Conservation (phyloP, 2,888 invertebrate genomes). For the Scaptomyza parva region DNA sequence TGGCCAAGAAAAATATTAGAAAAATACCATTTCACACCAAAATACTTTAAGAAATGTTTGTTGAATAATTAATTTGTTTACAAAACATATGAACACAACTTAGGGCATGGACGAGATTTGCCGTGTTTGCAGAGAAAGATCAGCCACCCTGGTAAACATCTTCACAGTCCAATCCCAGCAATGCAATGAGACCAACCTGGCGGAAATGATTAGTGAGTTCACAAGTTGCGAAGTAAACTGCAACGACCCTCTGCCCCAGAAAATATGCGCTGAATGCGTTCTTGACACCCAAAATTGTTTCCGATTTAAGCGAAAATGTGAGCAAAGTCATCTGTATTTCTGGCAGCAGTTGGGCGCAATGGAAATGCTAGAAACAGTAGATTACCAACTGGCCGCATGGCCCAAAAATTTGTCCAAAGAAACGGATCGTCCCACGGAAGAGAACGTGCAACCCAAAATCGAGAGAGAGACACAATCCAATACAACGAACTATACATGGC, state of each 20-base stretch:
- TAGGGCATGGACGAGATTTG: conserved; percentile 54
- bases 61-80: conserved; percentile 34
- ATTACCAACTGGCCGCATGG: conserved; percentile 8
- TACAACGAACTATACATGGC: conserved; percentile 1
- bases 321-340: conserved; percentile 66
- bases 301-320: conserved; percentile 78
- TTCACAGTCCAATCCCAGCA: conserved; percentile 39
- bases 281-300: conserved; percentile 61
- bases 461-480: not conserved
- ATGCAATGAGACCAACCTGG: conserved; percentile 37
- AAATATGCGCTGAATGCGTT: conserved; percentile 74
- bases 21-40: not conserved
- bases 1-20: not conserved
- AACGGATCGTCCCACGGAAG: not conserved
- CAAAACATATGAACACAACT: conserved; percentile 6
- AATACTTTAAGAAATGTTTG: not conserved
- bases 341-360: conserved; percentile 56
- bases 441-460: not conserved
- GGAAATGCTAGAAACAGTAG: conserved; percentile 74
- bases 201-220: conserved; percentile 67
- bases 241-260: conserved; percentile 63
- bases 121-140: conserved; percentile 62
- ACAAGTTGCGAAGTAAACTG: conserved; percentile 51
- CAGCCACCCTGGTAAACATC: conserved; percentile 44
- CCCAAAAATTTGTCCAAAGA: not conserved